Evolutionary conservation across 2,888 invertebrate genomes (phyloP), one percentile per base, ranked within the genome.

Genomic region (Thera britannica): DNA sequence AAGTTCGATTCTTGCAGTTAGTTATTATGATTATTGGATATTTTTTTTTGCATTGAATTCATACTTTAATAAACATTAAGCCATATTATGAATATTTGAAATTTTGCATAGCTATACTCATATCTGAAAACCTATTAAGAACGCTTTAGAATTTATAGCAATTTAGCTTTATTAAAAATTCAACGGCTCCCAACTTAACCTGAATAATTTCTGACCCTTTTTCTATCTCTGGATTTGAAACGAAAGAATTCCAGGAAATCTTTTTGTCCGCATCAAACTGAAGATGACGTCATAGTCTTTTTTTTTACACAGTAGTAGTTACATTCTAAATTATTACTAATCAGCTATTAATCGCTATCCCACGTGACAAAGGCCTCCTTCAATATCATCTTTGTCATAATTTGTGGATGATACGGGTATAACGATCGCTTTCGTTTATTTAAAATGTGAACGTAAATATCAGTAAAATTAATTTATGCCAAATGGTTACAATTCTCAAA

Each of bases 261-360:
- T 88, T 89, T 88, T 86, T 85, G 82, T 87, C 81, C 78, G 75
- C 79, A 79, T 85, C 88, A 85, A 85, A 77, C 81, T 78, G 81
- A 69, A 81, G 80, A 2, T 46, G 9, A 83, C 82, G 85, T 85
- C 83, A 85, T 89, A 88, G 90, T 89, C 82, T 79, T 80, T 79
- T 75, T 62, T 34, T 11, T 77, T 83, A 87, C 87, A 88, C 86
- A 88, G 88, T 85, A 85, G 83, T 81, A 79, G 82, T 82, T 88
- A 87, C 87, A 88, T 89, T 90, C 88, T 87, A 34, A 87, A 86
- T 84, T 84, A 83, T 80, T 87, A 86, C 83, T 84, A 84, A 86
- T 46, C 9, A 9, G 44, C 9, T 2, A 85, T 72, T 34, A 52
- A 8, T 7, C 54, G 1, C 41, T 41, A 41, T 1, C 23, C 23